These are phyloP conservation scores for Ariopsis seemanni DNA, from an alignment of 2,113 vertebrate species.

Conservation along the genomic window DNA sequence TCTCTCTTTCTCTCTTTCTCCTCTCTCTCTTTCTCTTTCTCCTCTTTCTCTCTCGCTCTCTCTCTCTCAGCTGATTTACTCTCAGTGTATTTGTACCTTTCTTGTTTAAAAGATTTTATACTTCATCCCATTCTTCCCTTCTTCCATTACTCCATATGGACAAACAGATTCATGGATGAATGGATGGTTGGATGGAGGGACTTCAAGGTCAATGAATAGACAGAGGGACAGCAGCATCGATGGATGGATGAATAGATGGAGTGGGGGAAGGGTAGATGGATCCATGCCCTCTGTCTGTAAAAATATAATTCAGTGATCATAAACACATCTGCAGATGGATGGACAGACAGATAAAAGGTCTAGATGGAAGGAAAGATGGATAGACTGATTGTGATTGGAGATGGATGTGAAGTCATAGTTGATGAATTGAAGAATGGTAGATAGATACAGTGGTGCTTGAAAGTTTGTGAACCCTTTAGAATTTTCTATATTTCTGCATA, in stretches of 20 bases:
- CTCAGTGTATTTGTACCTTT: background rate
- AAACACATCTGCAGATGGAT: background rate
- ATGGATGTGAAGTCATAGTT: background rate
- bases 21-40: too few relatives aligned
- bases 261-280: background rate
- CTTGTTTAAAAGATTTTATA: background rate
- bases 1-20: background rate
- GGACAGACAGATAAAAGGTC: background rate
- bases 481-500: too few relatives aligned
- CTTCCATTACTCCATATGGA: background rate
- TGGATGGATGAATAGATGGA: background rate
- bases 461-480: too few relatives aligned
- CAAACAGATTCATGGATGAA: too few relatives aligned
- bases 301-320: background rate
- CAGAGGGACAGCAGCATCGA: background rate
- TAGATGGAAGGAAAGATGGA: background rate
- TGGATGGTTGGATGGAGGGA: background rate
- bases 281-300: background rate
- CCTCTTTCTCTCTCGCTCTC: background rate
- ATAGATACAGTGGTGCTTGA: too few relatives aligned
- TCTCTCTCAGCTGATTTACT: background rate
- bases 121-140: background rate
- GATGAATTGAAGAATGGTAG: background rate
- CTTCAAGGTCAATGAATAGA: background rate
- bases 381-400: background rate